Evolutionary conservation across 2,888 invertebrate species (phyloP).

Genomic region (Drosophila gaucha): DNA sequence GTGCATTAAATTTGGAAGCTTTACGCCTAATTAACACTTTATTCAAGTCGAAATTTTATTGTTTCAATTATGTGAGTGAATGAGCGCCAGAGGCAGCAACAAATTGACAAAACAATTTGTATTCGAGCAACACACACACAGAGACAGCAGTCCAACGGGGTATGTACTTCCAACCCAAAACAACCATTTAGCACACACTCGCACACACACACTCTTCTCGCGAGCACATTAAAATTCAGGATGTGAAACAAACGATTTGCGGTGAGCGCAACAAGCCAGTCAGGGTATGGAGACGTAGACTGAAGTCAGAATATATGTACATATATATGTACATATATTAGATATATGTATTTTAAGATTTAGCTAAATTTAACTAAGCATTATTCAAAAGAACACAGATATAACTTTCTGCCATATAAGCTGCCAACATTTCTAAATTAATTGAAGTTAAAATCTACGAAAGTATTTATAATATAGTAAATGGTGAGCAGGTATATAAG

Average conservation of each 20-base stretch:
- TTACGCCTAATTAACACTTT: constrained; percentile 80
- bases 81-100: constrained; percentile 39
- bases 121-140: constrained; percentile 19
- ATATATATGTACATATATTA: background rate
- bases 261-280: constrained; percentile 48
- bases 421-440: too few species aligned
- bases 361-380: too few species aligned
- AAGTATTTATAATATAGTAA: too few species aligned
- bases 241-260: constrained; percentile 72
- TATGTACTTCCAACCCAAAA: constrained; percentile 23
- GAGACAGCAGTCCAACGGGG: constrained; percentile 26
- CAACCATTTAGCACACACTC: constrained; percentile 23
- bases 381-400: too few species aligned
- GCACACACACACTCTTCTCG: constrained; percentile 22
- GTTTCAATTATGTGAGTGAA: constrained; percentile 66
- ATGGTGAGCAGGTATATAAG: too few species aligned
- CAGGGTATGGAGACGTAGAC: too few species aligned
- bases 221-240: constrained; percentile 76
- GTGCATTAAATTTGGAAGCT: constrained; percentile 59
- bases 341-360: too few species aligned
- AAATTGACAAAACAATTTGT: constrained; percentile 66
- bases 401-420: too few species aligned
- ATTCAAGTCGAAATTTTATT: constrained; percentile 70
- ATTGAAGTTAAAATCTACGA: too few species aligned
- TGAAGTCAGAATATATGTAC: background rate